A percentile compares a stretch with the other conserved stretches of the same genome.
Evolutionary conservation across 1,140 invertebrate genomes (phyloP).

Genomic region (Argopecten irradians): DNA sequence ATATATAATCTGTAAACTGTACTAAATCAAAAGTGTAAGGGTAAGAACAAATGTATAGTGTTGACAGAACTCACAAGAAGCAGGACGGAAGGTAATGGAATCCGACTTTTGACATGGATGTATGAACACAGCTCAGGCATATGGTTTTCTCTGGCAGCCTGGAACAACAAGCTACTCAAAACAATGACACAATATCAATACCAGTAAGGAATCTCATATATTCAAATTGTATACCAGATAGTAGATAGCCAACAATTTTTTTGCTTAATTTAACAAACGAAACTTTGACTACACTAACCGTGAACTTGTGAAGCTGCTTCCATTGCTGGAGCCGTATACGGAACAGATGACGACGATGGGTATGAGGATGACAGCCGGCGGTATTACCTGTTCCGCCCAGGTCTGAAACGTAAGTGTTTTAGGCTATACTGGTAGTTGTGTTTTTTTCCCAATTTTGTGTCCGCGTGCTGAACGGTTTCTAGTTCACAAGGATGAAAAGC

Average conservation of each 20-base stretch:
- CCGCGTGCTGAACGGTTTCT: not conserved
- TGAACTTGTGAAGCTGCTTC: conserved; percentile 96
- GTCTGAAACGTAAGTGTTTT: conserved; percentile 79
- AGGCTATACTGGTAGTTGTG: not conserved
- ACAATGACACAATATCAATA: not conserved
- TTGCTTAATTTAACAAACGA: not conserved
- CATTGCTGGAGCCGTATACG: conserved; percentile 97
- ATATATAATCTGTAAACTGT: not conserved
- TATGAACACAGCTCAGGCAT: conserved; percentile 90
- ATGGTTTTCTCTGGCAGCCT: conserved; percentile 92
- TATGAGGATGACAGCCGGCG: conserved; percentile 88
- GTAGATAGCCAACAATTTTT: not conserved
- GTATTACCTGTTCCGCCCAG: conserved; percentile 93
- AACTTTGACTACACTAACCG: conserved; percentile 74
- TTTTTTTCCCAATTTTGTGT: not conserved
- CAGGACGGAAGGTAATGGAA: conserved; percentile 91
- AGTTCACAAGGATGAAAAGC: no score
- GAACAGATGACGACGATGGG: conserved; percentile 97
- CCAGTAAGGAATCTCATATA: not conserved
- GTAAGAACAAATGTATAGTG: not conserved
- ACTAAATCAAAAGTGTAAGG: not conserved
- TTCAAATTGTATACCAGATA: not conserved
- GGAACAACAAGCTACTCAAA: conserved; percentile 80
- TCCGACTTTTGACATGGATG: conserved; percentile 89
- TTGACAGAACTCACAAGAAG: conserved; percentile 85